phyloP scores from a whole-genome alignment of 2,113 vertebrate genomes.

The Larimichthys crocea region DNA sequence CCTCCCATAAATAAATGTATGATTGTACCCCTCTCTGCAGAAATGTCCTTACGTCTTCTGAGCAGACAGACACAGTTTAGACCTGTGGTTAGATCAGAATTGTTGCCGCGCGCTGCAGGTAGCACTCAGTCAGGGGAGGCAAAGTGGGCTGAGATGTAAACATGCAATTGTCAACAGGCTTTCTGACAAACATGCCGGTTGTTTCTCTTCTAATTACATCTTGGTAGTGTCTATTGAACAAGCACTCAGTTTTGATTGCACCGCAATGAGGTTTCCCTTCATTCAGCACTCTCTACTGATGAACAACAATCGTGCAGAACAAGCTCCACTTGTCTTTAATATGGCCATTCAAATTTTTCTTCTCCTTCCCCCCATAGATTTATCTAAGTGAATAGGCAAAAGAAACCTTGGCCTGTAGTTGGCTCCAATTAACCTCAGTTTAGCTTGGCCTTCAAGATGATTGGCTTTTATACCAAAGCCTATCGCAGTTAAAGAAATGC shows the following conservation, averaged over 20 bases:
- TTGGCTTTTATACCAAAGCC: slow-evolving; percentile 64
- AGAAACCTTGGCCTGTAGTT: slow-evolving; percentile 45
- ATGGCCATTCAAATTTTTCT: slow-evolving; percentile 38
- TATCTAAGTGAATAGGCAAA: slow-evolving; percentile 37
- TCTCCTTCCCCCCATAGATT: slow-evolving; percentile 28
- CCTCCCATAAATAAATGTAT: slow-evolving; percentile 54
- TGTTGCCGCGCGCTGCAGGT: slow-evolving; percentile 54
- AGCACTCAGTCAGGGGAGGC: slow-evolving; percentile 42
- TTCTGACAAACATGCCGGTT: slow-evolving; percentile 39
- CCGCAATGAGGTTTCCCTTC: slow-evolving; percentile 10
- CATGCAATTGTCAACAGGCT: slow-evolving; percentile 51
- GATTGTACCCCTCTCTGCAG: not conserved
- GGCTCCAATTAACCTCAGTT: slow-evolving; percentile 74
- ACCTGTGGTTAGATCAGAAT: slow-evolving; percentile 44
- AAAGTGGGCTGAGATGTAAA: slow-evolving; percentile 57
- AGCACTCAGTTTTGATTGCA: slow-evolving; percentile 36
- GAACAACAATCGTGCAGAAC: slow-evolving; percentile 28
- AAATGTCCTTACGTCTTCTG: slow-evolving; percentile 30
- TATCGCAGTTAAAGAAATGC: slow-evolving; percentile 64
- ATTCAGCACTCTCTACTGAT: slow-evolving; percentile 36
- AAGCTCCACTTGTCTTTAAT: slow-evolving; percentile 36
- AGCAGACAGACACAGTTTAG: slow-evolving; percentile 36
- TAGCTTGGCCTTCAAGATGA: slow-evolving; percentile 65
- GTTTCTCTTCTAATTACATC: slow-evolving; percentile 60
- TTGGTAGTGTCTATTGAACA: slow-evolving; percentile 36